phyloP scores from a whole-genome alignment of 37 sponge, comb jelly and placozoan genomes.

The Haliclona indistincta region DNA sequence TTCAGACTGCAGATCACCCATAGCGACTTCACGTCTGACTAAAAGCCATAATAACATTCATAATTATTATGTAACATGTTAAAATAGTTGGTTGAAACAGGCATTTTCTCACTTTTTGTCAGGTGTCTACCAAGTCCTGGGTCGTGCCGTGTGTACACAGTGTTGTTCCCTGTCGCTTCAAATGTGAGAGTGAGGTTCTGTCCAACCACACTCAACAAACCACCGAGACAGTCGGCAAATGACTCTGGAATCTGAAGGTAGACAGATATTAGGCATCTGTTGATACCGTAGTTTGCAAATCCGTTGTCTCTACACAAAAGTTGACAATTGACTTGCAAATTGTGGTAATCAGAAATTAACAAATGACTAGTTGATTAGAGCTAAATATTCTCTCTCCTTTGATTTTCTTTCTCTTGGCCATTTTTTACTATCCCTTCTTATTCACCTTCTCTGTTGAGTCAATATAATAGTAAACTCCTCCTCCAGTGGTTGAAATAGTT shows the following conservation, averaged over 20 bases:
- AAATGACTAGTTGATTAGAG: too few species aligned
- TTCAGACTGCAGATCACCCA: constrained; percentile 94
- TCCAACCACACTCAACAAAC: constrained; percentile 89
- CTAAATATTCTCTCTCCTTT: too few species aligned
- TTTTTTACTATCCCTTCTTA: too few species aligned
- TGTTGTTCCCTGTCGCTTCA: constrained; percentile 40
- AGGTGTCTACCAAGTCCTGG: constrained; percentile 48
- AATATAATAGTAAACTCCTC: constrained; percentile 91
- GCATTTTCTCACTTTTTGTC: constrained; percentile 46
- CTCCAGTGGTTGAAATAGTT: constrained; percentile 74
- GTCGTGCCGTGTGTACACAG: constrained; percentile 62
- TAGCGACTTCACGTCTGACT: constrained; percentile 54
- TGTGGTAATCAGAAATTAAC: too few species aligned
- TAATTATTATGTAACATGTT: too few species aligned
- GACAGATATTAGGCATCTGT: too few species aligned
- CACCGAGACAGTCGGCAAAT: constrained; percentile 95
- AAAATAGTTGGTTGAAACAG: too few species aligned
- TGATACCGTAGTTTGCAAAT: too few species aligned
- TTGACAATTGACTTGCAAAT: too few species aligned
- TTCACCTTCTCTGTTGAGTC: constrained; percentile 84
- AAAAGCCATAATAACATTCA: too few species aligned
- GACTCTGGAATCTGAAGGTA: constrained; percentile 83
- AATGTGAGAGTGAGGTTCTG: constrained; percentile 85
- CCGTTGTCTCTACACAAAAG: too few species aligned
- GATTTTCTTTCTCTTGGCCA: too few species aligned